A percentile compares a stretch with the other conserved stretches of the same genome.
phyloP scores from a whole-genome alignment of 2,113 vertebrate species.

The Colius striatus region DNA sequence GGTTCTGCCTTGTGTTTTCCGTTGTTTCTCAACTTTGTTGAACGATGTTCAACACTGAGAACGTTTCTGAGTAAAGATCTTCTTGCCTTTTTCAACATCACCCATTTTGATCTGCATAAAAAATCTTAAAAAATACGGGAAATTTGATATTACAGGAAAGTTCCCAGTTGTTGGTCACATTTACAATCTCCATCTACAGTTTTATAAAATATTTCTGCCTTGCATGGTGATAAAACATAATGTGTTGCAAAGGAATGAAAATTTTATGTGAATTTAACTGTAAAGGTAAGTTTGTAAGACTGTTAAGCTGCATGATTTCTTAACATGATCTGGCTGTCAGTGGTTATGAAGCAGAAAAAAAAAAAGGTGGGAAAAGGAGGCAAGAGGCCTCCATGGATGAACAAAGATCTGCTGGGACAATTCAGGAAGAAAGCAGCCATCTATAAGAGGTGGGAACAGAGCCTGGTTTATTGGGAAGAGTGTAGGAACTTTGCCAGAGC shows the following conservation, averaged over 20 bases:
- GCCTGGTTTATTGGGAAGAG: no score
- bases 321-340: neutral
- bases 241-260: neutral
- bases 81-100: conserved; percentile 80
- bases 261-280: neutral
- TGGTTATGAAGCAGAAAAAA: neutral
- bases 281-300: neutral
- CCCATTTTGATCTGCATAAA: conserved; percentile 66
- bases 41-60: conserved; percentile 66
- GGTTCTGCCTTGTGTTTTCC: conserved; percentile 85
- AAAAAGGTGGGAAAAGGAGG: no score
- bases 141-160: neutral
- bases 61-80: conserved; percentile 84
- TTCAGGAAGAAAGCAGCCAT: no score
- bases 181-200: neutral
- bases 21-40: conserved; percentile 78
- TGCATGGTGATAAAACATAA: neutral
- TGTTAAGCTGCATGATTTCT: neutral
- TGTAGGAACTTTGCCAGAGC: no score
- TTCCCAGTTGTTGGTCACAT: neutral
- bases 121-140: neutral
- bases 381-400: no score
- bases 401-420: no score
- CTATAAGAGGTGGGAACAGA: no score
- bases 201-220: neutral